phyloP scores from a whole-genome alignment of 2,888 invertebrate species.

The Rhaphigaster nebulosa region DNA sequence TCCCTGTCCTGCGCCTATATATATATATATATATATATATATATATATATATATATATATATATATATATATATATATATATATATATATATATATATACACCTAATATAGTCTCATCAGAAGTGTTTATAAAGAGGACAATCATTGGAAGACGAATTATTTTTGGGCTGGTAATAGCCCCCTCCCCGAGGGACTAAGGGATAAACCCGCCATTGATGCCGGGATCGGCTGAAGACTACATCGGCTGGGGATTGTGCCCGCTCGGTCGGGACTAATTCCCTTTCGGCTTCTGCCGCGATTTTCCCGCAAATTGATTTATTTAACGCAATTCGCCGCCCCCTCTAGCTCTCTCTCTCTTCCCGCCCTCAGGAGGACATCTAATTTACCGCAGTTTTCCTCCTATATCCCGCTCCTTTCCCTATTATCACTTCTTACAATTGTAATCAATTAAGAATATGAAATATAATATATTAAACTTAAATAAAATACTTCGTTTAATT shows the following conservation, averaged over 20 bases:
- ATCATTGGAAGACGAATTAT: neutral
- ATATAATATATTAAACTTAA: no score
- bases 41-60: no score
- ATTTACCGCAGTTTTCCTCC: neutral
- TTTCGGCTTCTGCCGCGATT: neutral
- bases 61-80: no score
- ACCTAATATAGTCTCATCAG: neutral
- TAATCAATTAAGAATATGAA: neutral
- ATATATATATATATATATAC: neutral
- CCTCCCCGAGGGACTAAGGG: neutral
- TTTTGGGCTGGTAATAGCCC: neutral
- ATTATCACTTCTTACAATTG: neutral
- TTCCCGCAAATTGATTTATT: slow-evolving; percentile 50
- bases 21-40: no score
- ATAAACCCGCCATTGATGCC: neutral
- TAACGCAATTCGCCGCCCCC: slow-evolving; percentile 25
- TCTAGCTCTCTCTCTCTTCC: no score
- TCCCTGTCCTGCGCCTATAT: no score
- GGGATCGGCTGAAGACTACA: neutral
- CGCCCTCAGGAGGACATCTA: neutral
- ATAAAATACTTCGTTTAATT: no score
- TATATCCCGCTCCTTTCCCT: neutral
- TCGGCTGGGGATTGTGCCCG: neutral
- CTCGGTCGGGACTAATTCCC: neutral
- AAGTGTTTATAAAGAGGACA: neutral